Conservation (phyloP, 2,113 vertebrate species). For the Psittacula cyanocephala region DNA sequence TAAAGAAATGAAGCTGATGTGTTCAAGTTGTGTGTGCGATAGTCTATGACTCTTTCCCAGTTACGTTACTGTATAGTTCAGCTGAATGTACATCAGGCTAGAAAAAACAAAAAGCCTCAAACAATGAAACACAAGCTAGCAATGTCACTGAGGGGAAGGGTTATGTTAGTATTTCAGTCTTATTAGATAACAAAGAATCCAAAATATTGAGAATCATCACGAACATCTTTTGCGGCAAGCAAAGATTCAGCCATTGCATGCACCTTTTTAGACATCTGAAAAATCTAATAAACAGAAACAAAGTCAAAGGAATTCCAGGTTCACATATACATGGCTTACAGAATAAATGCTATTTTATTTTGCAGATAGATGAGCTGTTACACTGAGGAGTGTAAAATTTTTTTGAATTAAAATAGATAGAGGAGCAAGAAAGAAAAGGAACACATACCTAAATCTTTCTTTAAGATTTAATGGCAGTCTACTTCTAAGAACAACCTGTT, state of each 20-base stretch:
- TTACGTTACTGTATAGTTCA: neutral
- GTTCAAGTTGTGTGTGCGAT: neutral
- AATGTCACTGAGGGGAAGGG: neutral
- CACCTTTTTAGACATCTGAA: neutral
- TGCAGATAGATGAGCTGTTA: neutral
- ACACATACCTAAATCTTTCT: conserved; percentile 24
- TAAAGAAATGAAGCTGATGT: neutral
- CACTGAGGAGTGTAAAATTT: neutral
- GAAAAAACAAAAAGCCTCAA: neutral
- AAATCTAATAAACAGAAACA: neutral
- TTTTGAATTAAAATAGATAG: conserved; percentile 30
- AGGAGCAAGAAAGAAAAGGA: neutral
- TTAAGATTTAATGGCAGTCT: neutral
- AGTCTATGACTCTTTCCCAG: conserved; percentile 11
- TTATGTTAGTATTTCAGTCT: neutral
- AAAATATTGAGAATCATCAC: neutral
- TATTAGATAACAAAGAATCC: neutral
- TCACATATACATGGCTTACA: neutral
- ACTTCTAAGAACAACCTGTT: conserved; percentile 13
- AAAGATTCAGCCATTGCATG: neutral
- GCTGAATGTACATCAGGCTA: neutral
- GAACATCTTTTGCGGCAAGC: neutral
- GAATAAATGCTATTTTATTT: conserved; percentile 6
- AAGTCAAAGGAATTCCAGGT: neutral
- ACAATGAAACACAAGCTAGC: neutral